These are phyloP conservation scores for Acestrorhynchus altus DNA, from an alignment of 2,797 vertebrate genomes.

Conservation along the genomic window DNA sequence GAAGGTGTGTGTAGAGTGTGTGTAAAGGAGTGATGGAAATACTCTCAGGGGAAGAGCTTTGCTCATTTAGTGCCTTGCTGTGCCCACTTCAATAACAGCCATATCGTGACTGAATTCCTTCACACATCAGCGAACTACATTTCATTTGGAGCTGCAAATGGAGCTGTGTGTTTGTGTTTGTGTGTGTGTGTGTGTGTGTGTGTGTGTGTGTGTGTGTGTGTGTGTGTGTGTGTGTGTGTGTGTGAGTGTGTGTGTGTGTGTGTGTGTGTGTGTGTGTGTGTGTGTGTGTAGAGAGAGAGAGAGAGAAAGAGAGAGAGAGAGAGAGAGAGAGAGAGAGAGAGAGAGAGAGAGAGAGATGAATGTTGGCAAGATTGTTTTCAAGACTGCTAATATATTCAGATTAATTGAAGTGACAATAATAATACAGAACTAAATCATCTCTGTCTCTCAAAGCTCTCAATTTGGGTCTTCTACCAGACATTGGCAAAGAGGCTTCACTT, in stretches of 20 bases:
- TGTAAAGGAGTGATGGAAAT: conserved; percentile 32
- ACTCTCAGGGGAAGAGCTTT: conserved; percentile 13
- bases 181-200: not conserved
- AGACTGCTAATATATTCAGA: not conserved
- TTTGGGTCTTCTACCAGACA: no score
- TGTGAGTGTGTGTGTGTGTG: no score
- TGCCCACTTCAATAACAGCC: conserved; percentile 11
- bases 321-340: no score
- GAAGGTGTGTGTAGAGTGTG: conserved; percentile 6
- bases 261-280: no score
- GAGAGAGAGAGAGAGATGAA: no score
- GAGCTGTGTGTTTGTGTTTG: not conserved
- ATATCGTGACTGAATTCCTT: conserved; percentile 27
- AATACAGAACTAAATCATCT: not conserved
- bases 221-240: no score
- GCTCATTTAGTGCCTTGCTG: conserved; percentile 38
- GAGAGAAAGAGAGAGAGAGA: no score
- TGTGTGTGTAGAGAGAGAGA: no score
- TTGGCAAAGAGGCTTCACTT: no score
- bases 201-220: not conserved
- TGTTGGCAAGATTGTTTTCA: not conserved
- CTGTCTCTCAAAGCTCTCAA: not conserved
- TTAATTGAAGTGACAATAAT: not conserved
- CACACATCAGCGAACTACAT: conserved; percentile 19
- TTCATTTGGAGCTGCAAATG: conserved; percentile 19